Percentiles rank a stretch among this genome's conserved stretches.
Conservation (phyloP, 2,888 invertebrate genomes). For the Thumatha senex region DNA sequence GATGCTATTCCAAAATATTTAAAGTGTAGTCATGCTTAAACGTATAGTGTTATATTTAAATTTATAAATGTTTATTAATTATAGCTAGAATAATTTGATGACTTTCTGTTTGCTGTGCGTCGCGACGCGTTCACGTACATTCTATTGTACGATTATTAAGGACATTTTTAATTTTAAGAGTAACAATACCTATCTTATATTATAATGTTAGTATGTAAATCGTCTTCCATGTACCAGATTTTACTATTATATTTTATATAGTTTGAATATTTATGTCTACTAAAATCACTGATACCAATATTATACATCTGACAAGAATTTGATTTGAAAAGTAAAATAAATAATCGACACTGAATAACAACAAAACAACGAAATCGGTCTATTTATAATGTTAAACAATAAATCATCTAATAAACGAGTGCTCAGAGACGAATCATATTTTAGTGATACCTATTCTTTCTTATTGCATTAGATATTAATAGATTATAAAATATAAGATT, state of each 20-base stretch:
- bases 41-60: conserved; percentile 28
- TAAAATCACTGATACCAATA: conserved; percentile 12
- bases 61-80: conserved; percentile 23
- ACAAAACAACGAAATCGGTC: conserved; percentile 17
- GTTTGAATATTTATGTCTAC: conserved; percentile 9
- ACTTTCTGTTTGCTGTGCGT: conserved; percentile 64
- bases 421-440: conserved; percentile 4
- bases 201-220: conserved; percentile 50
- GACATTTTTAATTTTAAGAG: conserved; percentile 24
- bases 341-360: not conserved
- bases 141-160: conserved; percentile 65
- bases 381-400: not conserved
- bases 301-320: not conserved
- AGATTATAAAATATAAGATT: conserved; percentile 13
- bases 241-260: conserved; percentile 23
- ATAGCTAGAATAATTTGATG: conserved; percentile 53
- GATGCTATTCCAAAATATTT: conserved; percentile 20
- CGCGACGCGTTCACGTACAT: conserved; percentile 79
- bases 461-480: conserved; percentile 15
- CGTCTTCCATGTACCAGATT: conserved; percentile 58
- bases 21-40: conserved; percentile 33
- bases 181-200: conserved; percentile 12
- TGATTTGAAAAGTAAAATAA: not conserved
- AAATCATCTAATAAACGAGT: not conserved
- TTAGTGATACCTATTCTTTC: conserved; percentile 21